A percentile compares a stretch with the other conserved stretches of the same genome.
Evolutionary conservation across 2,797 vertebrate species (phyloP).

Genomic region (Caiman crocodilus): DNA sequence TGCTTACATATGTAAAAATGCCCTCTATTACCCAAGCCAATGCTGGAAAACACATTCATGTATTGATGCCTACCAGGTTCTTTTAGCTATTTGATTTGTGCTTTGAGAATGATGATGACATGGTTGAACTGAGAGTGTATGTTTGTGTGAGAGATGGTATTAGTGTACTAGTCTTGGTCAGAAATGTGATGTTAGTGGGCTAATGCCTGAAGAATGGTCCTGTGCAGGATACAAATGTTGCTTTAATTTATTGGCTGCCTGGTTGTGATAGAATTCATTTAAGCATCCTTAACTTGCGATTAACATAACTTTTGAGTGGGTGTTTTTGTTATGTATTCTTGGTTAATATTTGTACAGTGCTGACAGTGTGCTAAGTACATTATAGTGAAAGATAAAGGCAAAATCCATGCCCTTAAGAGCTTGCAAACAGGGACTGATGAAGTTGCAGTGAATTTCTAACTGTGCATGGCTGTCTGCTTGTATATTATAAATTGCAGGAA

Average conservation of each 20-base stretch:
- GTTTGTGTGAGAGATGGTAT: neutral
- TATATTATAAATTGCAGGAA: slow-evolving; percentile 20
- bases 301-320: neutral
- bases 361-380: neutral
- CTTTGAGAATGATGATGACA: neutral
- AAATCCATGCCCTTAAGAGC: neutral
- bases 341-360: slow-evolving; percentile 49
- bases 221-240: neutral
- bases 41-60: slow-evolving; percentile 16
- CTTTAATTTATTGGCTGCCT: slow-evolving; percentile 14
- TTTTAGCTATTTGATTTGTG: slow-evolving; percentile 24
- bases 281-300: slow-evolving; percentile 2
- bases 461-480: neutral
- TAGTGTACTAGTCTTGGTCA: neutral
- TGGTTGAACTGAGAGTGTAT: neutral
- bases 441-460: neutral
- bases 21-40: neutral
- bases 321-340: neutral
- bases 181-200: neutral
- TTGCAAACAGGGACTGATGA: neutral
- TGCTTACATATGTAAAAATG: no score
- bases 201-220: slow-evolving; percentile 5
- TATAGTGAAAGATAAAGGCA: neutral
- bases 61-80: neutral
- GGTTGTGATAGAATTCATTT: slow-evolving; percentile 17